Base-by-base conservation (phyloP, 2,113 vertebrate genomes). In the Tinamus guttatus region DNA sequence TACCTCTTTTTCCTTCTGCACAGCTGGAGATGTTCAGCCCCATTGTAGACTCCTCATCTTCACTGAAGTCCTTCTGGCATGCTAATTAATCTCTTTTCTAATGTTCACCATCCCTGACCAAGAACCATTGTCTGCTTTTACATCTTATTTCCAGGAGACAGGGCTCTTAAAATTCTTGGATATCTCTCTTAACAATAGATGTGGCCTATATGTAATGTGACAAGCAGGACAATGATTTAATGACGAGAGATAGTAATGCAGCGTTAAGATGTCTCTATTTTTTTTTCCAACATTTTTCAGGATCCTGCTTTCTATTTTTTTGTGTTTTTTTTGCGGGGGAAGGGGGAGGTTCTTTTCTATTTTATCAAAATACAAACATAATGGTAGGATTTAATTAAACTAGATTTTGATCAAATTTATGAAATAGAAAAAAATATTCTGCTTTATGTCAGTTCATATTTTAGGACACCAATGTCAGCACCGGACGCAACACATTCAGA, bases 11-110 rank as follows among this genome's bases (percentile, higher is more conserved):
- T 89, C 68, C 32, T 93, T 81, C 68, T 80, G 41, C 93, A 51
- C 96, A 95, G 91, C 84, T 95, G 94, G 93, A 95, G 91, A 85
- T 82, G 81, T 93, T 95, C 81, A 90, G 59, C 59, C 62, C 68
- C 24, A 80, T 86, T 95, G 83, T 93, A 95, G 64, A 30, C 51
- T 93, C 45, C 90, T 93, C 85, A 89, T 87, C 13, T 77, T 81
- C 34, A 60, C 77, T 60, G 41, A 83, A 94, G 87, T 68, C 89
- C 91, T 96, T 97, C 89, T 94, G 93, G 85, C 78, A 96, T 97
- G 91, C 81, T 96, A 95, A 97, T 95, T 92, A 90, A 95, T 81
- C 92, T 94, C 62, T n/a, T 93, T 95, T 89, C 90, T 65, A 96
- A 90, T 90, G 75, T 96, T 91, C 96, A 91, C 81, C 85, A 52